phyloP scores from a whole-genome alignment of 2,888 invertebrate genomes.

The Alloplasta piceator region DNA sequence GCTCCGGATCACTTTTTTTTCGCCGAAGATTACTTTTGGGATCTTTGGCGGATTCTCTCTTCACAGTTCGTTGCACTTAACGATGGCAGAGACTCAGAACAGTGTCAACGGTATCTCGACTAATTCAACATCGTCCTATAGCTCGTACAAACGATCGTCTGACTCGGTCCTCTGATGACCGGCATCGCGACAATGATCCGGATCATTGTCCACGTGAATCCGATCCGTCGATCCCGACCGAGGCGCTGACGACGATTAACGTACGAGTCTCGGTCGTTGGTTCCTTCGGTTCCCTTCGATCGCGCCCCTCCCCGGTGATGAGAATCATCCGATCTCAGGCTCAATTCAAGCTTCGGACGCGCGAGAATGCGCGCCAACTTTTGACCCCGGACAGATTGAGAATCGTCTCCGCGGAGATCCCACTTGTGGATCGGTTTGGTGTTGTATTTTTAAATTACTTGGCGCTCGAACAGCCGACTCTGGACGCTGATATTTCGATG shows the following conservation, averaged over 20 bases:
- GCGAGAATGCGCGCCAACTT: conserved; percentile 31
- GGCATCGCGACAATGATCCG: conserved; percentile 54
- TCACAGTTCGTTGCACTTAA: conserved; percentile 40
- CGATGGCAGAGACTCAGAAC: neutral
- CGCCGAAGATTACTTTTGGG: conserved; percentile 59
- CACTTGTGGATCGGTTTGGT: neutral
- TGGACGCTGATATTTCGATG: neutral
- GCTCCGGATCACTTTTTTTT: conserved; percentile 58
- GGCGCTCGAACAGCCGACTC: neutral
- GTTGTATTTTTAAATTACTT: neutral
- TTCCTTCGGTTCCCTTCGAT: conserved; percentile 29
- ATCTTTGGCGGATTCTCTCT: conserved; percentile 43
- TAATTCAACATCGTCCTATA: conserved; percentile 36
- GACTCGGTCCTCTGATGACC: conserved; percentile 27
- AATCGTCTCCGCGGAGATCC: neutral
- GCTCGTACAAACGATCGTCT: conserved; percentile 15
- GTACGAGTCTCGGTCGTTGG: conserved; percentile 22
- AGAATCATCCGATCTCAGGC: neutral
- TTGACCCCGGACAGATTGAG: conserved; percentile 5
- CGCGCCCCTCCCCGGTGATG: neutral
- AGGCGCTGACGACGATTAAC: conserved; percentile 6
- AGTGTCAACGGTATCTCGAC: neutral
- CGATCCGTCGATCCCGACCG: no score
- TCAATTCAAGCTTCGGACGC: conserved; percentile 7
- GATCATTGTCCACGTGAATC: conserved; percentile 26